Conservation (phyloP, 2,888 invertebrate genomes). For the Helleia helle region DNA sequence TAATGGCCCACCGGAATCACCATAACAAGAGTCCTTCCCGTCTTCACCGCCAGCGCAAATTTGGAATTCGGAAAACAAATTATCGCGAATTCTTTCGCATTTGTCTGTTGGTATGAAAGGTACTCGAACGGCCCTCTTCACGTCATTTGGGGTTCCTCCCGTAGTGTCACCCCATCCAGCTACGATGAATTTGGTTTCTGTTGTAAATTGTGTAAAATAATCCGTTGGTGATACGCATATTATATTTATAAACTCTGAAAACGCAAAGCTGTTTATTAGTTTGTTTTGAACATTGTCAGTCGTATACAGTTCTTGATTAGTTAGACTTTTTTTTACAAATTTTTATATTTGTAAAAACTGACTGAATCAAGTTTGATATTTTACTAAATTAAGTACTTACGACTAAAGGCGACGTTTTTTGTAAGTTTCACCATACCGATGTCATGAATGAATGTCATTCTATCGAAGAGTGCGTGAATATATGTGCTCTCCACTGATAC, state of each 20-base stretch:
- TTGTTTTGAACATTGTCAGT: too few relatives aligned
- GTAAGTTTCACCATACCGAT: background rate
- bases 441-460: background rate
- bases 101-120: constrained; percentile 20
- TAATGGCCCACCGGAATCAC: constrained; percentile 81
- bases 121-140: constrained; percentile 24
- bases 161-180: background rate
- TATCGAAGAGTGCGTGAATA: background rate
- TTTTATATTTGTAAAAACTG: too few relatives aligned
- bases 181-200: constrained; percentile 18
- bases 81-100: constrained; percentile 13
- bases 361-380: too few relatives aligned
- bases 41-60: constrained; percentile 68
- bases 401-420: background rate
- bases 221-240: constrained; percentile 14
- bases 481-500: background rate
- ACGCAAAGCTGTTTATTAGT: too few relatives aligned
- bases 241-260: constrained; percentile 13
- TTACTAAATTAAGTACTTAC: too few relatives aligned
- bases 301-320: too few relatives aligned
- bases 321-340: too few relatives aligned
- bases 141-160: constrained; percentile 50
- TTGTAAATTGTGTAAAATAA: constrained; percentile 12
- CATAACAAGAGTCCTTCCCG: constrained; percentile 76
- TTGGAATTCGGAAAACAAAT: constrained; percentile 35